These are phyloP conservation scores for Pterostichus madidus DNA, from an alignment of 2,888 invertebrate genomes.

Conservation along the genomic window DNA sequence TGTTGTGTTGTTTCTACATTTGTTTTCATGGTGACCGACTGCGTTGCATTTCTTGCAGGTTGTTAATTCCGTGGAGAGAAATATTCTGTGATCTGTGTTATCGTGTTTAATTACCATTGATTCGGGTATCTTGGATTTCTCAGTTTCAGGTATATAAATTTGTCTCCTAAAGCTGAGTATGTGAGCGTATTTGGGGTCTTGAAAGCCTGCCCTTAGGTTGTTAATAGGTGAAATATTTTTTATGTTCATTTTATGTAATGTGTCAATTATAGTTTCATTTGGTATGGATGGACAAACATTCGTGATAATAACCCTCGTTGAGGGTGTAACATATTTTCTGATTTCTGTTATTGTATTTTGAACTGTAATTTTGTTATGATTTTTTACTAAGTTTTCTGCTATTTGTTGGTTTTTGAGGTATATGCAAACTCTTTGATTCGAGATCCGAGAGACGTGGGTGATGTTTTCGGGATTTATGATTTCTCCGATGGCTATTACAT, in stretches of 20 bases:
- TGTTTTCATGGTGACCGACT: too few species aligned
- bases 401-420: conserved; percentile 27
- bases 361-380: conserved; percentile 20
- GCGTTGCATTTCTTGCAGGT: conserved; percentile 6
- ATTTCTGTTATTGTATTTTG: background rate
- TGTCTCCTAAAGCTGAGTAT: too few species aligned
- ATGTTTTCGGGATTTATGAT: too few species aligned
- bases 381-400: conserved; percentile 9
- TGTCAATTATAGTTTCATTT: background rate
- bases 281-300: conserved; percentile 44
- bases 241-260: conserved; percentile 1
- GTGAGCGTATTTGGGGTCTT: too few species aligned
- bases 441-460: too few species aligned
- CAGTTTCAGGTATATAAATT: conserved; percentile 7
- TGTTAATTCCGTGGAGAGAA: background rate
- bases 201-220: too few species aligned
- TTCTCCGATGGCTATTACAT: too few species aligned
- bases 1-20: conserved; percentile 1
- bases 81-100: conserved; percentile 27
- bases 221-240: too few species aligned
- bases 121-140: conserved; percentile 5
- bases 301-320: background rate
- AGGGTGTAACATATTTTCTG: too few species aligned
- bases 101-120: conserved; percentile 19
- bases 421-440: conserved; percentile 3